Conservation (phyloP, 2,113 vertebrate genomes). For the Sisor rabdophorus region DNA sequence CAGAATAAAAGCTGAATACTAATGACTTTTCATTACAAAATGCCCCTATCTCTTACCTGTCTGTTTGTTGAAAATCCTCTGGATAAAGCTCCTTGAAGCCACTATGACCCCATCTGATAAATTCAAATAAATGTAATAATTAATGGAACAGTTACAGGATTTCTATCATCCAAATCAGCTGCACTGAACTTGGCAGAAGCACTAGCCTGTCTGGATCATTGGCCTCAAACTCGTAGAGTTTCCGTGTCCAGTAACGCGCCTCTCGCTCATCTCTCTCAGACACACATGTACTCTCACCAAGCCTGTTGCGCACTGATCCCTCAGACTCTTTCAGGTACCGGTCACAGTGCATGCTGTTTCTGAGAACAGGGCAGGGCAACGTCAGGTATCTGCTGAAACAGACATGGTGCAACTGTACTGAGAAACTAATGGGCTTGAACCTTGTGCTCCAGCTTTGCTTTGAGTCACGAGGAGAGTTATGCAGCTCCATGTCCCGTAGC, state of each 20-base stretch:
- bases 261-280: conserved; percentile 79
- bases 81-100: conserved; percentile 98
- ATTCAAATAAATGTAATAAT: conserved; percentile 38
- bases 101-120: conserved; percentile 85
- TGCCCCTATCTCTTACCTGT: conserved; percentile 72
- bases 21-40: too few species aligned
- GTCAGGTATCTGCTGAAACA: conserved; percentile 19
- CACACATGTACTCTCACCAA: conserved; percentile 58
- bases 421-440: conserved; percentile 24
- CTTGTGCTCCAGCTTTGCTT: conserved; percentile 67
- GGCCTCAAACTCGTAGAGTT: conserved; percentile 88
- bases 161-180: neutral
- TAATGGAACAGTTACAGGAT: neutral
- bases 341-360: conserved; percentile 87
- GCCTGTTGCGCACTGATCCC: conserved; percentile 64
- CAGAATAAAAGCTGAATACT: neutral
- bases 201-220: conserved; percentile 88
- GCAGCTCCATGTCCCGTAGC: conserved; percentile 82
- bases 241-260: conserved; percentile 84
- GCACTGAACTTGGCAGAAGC: neutral
- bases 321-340: conserved; percentile 73
- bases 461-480: conserved; percentile 64
- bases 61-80: conserved; percentile 85
- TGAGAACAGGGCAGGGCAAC: conserved; percentile 46
- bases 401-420: conserved; percentile 18